Percentiles rank a stretch among this genome's conserved stretches.
phyloP scores from a whole-genome alignment of 2,888 invertebrate genomes.

The Ophion ellenae region DNA sequence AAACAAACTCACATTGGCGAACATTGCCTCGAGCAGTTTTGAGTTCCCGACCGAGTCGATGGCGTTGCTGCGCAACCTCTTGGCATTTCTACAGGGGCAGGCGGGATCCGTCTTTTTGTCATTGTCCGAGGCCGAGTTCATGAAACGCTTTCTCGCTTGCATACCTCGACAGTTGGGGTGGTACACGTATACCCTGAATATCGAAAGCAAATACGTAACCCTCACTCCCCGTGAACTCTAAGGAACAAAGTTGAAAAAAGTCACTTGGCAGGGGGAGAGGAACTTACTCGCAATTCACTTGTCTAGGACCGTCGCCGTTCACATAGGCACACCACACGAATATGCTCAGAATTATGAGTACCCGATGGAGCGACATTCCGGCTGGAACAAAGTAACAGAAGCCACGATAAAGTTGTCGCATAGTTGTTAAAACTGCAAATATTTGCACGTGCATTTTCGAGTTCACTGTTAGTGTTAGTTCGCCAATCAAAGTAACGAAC shows the following conservation, averaged over 20 bases:
- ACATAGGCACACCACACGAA: slow-evolving; percentile 72
- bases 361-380: slow-evolving; percentile 71
- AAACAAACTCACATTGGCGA: slow-evolving; percentile 60
- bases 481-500: too few relatives aligned
- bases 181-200: slow-evolving; percentile 69
- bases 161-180: slow-evolving; percentile 74
- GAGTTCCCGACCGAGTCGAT: slow-evolving; percentile 53
- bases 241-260: too few relatives aligned
- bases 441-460: too few relatives aligned
- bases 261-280: neutral
- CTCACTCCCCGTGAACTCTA: too few relatives aligned
- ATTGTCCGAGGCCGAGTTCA: slow-evolving; percentile 62
- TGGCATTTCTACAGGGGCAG: slow-evolving; percentile 59
- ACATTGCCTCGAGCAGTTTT: slow-evolving; percentile 65
- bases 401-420: too few relatives aligned
- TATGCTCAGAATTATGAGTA: slow-evolving; percentile 72
- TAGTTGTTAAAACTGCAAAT: too few relatives aligned
- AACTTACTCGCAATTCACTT: slow-evolving; percentile 75
- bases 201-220: neutral
- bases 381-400: slow-evolving; percentile 67
- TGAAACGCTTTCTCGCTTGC: slow-evolving; percentile 73
- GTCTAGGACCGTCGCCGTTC: slow-evolving; percentile 58
- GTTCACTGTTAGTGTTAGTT: too few relatives aligned
- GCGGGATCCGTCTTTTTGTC: slow-evolving; percentile 57
- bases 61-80: slow-evolving; percentile 41